These are phyloP conservation scores for Apus apus DNA, from an alignment of 2,113 vertebrate genomes.

Conservation along the genomic window DNA sequence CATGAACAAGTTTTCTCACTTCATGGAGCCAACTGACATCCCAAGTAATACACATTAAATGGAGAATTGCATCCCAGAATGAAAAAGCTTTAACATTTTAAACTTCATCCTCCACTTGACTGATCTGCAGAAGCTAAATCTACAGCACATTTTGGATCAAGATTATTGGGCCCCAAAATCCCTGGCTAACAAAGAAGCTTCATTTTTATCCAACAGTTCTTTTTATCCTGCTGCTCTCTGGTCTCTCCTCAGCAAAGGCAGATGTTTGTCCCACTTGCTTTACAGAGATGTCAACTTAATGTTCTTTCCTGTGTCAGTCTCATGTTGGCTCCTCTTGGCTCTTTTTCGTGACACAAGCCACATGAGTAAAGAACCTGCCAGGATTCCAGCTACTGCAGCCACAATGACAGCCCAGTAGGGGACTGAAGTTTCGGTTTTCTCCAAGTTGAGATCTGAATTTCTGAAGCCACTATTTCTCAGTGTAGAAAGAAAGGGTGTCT, in stretches of 20 bases:
- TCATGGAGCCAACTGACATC: neutral
- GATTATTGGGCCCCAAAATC: neutral
- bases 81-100: neutral
- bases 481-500: slow-evolving; percentile 86
- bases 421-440: neutral
- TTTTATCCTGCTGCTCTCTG: neutral
- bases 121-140: neutral
- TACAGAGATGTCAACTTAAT: neutral
- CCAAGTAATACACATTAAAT: neutral
- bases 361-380: slow-evolving; percentile 70
- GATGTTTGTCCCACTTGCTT: neutral
- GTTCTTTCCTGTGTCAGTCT: neutral
- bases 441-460: neutral
- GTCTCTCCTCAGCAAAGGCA: neutral
- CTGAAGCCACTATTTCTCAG: slow-evolving; percentile 76
- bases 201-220: neutral
- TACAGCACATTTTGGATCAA: neutral
- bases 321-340: neutral
- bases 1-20: neutral
- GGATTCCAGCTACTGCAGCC: slow-evolving; percentile 70
- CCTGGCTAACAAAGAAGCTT: neutral
- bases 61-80: neutral
- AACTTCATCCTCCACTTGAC: neutral
- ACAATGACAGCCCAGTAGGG: slow-evolving; percentile 80
- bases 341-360: slow-evolving; percentile 63